Evolutionary conservation across 2,797 vertebrate genomes (phyloP).

Genomic region (Melanotaenia pygmaea): DNA sequence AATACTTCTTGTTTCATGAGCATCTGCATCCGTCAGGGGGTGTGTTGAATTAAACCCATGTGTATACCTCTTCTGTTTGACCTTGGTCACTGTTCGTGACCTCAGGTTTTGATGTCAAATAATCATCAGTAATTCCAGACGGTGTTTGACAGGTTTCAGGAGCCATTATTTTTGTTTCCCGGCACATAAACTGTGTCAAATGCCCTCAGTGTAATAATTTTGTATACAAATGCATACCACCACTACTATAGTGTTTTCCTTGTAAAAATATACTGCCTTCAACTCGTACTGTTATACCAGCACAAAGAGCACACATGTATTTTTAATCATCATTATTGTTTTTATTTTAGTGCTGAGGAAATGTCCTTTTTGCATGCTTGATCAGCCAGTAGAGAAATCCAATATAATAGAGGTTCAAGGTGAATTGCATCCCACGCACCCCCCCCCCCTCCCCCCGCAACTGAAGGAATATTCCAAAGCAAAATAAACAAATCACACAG

Average conservation of each 20-base stretch:
- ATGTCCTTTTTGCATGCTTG: conserved; percentile 98
- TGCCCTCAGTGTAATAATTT: conserved; percentile 81
- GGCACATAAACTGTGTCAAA: conserved; percentile 80
- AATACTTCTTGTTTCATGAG: conserved; percentile 80
- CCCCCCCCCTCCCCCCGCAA: conserved; percentile 57
- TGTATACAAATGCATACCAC: conserved; percentile 79
- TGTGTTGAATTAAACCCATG: conserved; percentile 79
- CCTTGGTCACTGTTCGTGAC: conserved; percentile 77
- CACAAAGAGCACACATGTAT: conserved; percentile 82
- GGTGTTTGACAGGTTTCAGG: conserved; percentile 77
- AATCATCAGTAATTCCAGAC: conserved; percentile 76
- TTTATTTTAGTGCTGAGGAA: conserved; percentile 89
- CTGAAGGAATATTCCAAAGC: conserved; percentile 80
- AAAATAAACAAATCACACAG: conserved; percentile 88
- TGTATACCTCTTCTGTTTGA: conserved; percentile 78
- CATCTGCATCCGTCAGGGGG: conserved; percentile 80
- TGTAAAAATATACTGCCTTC: conserved; percentile 82
- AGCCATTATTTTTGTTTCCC: conserved; percentile 82
- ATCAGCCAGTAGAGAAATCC: conserved; percentile 97
- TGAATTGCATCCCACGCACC: conserved; percentile 88
- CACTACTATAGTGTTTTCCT: conserved; percentile 63
- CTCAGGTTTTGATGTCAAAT: conserved; percentile 78
- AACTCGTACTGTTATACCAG: conserved; percentile 65
- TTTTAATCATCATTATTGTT: conserved; percentile 89
- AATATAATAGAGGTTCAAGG: conserved; percentile 92